phyloP scores from a whole-genome alignment of 2,113 vertebrate genomes.

The Laticauda laticaudata region DNA sequence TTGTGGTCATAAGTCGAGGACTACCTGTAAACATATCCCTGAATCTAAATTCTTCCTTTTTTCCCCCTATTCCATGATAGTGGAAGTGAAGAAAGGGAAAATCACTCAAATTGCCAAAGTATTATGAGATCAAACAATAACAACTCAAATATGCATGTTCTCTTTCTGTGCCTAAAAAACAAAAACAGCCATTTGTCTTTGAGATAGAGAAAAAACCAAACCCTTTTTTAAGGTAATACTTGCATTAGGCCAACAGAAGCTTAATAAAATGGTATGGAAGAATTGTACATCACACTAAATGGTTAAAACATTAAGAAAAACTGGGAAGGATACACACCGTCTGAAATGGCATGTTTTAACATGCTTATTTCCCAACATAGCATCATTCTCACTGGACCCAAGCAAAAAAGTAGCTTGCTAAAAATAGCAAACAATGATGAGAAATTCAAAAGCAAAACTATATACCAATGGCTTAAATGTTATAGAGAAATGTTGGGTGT shows the following conservation, averaged over 20 bases:
- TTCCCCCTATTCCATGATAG: neutral
- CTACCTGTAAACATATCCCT: neutral
- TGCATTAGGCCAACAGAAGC: neutral
- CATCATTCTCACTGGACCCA: neutral
- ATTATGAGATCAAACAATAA: neutral
- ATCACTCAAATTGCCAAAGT: neutral
- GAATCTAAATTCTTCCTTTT: neutral
- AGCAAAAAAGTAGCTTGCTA: neutral
- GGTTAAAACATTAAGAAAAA: neutral
- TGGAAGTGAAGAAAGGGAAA: neutral
- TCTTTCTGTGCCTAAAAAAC: neutral
- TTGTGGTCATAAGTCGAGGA: too few species aligned
- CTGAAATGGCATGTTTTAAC: neutral
- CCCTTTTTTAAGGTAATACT: neutral
- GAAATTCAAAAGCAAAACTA: neutral
- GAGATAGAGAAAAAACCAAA: neutral
- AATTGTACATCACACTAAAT: neutral
- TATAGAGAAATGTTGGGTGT: conserved; percentile 45
- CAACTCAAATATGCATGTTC: neutral
- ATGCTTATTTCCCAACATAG: neutral
- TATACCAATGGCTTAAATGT: conserved; percentile 26
- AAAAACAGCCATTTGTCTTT: neutral
- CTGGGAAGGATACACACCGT: neutral
- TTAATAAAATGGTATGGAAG: neutral
- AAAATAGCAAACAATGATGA: neutral